Evolutionary conservation across 1,140 invertebrate species (phyloP), one percentile per base, ranked within the genome.

Genomic region (Cydia splendana): DNA sequence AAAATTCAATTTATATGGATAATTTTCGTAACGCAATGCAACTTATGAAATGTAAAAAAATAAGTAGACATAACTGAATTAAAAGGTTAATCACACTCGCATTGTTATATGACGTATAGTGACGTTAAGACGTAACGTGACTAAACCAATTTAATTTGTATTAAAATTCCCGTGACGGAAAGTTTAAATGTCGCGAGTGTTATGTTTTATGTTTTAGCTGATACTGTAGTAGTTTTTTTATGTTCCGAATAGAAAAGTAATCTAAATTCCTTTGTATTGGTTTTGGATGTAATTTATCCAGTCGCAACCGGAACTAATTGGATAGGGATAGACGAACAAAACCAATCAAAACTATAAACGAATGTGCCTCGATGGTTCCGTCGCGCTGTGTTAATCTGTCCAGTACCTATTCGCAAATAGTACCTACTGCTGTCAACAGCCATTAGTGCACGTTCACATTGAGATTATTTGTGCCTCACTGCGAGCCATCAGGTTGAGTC

Each of bases 281-380:
- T 71, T 38, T 38, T 71, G 67, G 34, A 38, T 42, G 67, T 38
- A 71, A 42, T 71, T 38, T 42, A 20, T 45, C n/a, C 3, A 71
- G 34, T 38, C 18, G 67, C 34, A 42, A 42, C 67, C 67, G 67
- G 18, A 38, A 71, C 67, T 71, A 71, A 71, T 71, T 71, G 67
- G 67, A 71, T 71, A 71, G 28, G 34, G 13, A 30, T 67, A 67
- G 30, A n/a, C n/a, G 34, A n/a, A 71, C 57, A 20, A 71, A 71
- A 71, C 67, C 67, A 71, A 71, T 71, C 67, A 71, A 71, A 71
- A 71, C 30, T 7, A 38, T 71, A 71, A 18, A 38, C 34, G 7
- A 71, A 38, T 62, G 20, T 24, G n/a, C 57, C 57, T 62, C 15
- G n/a, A 62, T 24, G 57, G 57, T 12, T 71, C 18, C 67, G 67